Conservation (phyloP, 1,140 invertebrate genomes). For the Steinernema feltiae region DNA sequence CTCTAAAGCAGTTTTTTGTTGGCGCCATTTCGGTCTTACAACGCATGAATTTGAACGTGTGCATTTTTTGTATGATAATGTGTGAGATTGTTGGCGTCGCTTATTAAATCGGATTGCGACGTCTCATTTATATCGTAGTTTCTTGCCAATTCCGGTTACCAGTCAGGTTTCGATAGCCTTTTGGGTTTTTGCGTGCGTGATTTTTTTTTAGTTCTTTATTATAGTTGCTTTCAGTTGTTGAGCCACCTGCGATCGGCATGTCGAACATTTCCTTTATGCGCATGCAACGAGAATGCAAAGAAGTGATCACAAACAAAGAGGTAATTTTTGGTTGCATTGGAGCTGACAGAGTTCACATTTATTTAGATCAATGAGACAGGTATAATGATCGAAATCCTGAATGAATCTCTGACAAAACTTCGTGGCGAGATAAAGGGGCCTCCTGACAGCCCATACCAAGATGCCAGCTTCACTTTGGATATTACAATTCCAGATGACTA, state of each 20-base stretch:
- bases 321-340: slow-evolving; percentile 34
- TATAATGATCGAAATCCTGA: slow-evolving; percentile 82
- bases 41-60: no score
- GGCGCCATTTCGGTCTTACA: no score
- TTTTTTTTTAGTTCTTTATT: background rate
- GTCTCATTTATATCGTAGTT: background rate
- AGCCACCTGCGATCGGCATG: slow-evolving; percentile 18
- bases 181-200: background rate
- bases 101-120: no score
- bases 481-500: slow-evolving; percentile 98
- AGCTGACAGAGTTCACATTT: slow-evolving; percentile 16
- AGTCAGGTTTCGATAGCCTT: background rate
- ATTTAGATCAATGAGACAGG: slow-evolving; percentile 78
- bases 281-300: slow-evolving; percentile 45
- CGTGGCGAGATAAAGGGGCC: slow-evolving; percentile 77
- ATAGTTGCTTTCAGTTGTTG: background rate
- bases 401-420: slow-evolving; percentile 83
- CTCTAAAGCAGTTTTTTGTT: no score
- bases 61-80: no score
- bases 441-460: slow-evolving; percentile 92
- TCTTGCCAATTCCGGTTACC: background rate
- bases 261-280: slow-evolving; percentile 33
- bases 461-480: slow-evolving; percentile 83
- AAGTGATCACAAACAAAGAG: slow-evolving; percentile 42
- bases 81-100: no score